Evolutionary conservation across 2,113 vertebrate species (phyloP), one percentile per base, ranked within the genome.

Genomic region (Syngnathus typhle): DNA sequence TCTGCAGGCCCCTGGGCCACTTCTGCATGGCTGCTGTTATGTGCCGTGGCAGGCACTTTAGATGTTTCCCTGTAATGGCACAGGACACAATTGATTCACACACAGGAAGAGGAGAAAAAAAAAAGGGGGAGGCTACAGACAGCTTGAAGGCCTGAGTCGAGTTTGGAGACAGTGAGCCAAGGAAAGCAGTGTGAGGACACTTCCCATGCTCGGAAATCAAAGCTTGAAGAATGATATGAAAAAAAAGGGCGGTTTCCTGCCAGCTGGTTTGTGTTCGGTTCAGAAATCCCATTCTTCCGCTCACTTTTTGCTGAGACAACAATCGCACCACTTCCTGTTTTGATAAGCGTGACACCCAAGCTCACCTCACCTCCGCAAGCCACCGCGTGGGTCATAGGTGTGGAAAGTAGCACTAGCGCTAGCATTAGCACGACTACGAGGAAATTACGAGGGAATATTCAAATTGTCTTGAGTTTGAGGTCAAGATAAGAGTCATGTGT

Each of bases 181-280:
- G 11, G 64, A 79, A 70, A 75, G 69, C 78, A 77, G 66, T 82
- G 68, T 0, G 55, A 88, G 77, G 74, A 73, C 84, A 90, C 84
- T 83, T 89, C 59, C 81, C 82, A 47, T 49, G 85, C 87, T 83
- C 85, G 89, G 88, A 91, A 90, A 91, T 90, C 85, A 85, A 89
- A 80, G 71, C 83, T 84, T 79, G 85, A 86, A 83, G 84, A 89
- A 87, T 87, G 85, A 85, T 89, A 87, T 12, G 41, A n/a, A 13
- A 44, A 23, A 13, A 83, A 83, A 88, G 84, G 77, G 78, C 41
- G 65, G 86, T 87, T 93, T 93, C 92, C 93, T 93, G 90, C 84
- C 91, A 92, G 91, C 90, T 93, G 90, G 65, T 90, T 86, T 81
- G 86, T 86, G 87, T 91, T 91, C 82, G 73, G 86, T 65, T 75